A percentile compares a stretch with the other conserved stretches of the same genome.
These are phyloP conservation scores for Dynastes tityus DNA, from an alignment of 2,888 invertebrate species.

Conservation along the genomic window DNA sequence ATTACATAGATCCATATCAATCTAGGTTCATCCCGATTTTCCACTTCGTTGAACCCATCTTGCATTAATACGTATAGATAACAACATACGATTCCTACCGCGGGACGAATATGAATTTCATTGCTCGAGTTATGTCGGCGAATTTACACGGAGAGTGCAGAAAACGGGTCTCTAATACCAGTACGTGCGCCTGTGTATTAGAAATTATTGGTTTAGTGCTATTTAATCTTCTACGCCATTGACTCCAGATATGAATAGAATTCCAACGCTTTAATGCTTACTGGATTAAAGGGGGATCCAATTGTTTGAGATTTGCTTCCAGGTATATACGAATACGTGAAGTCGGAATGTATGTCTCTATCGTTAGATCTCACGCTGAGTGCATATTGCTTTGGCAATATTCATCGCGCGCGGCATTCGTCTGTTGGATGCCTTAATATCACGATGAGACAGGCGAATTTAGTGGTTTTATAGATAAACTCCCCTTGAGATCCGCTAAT, in stretches of 20 bases:
- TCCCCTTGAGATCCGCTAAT: background rate
- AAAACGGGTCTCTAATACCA: slow-evolving; percentile 1
- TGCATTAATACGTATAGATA: background rate
- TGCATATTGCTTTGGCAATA: slow-evolving; percentile 13
- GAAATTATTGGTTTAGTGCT: slow-evolving; percentile 13
- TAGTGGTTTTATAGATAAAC: background rate
- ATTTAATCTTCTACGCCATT: slow-evolving; percentile 39
- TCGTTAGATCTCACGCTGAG: background rate
- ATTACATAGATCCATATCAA: background rate
- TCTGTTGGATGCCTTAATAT: background rate
- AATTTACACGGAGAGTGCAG: background rate
- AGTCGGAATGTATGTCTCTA: slow-evolving; percentile 6
- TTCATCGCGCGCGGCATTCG: slow-evolving; percentile 1
- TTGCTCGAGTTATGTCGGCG: background rate
- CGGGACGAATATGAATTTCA: background rate
- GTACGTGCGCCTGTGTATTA: background rate
- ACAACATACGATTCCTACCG: background rate
- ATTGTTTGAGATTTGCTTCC: slow-evolving; percentile 17
- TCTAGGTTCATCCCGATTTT: background rate
- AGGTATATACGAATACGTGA: background rate
- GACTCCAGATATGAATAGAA: slow-evolving; percentile 36
- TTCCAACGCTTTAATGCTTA: slow-evolving; percentile 21
- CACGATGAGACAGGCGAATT: background rate
- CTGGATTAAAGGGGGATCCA: slow-evolving; percentile 16
- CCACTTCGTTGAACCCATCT: background rate